phyloP scores from a whole-genome alignment of 2,113 vertebrate species.

The Polypterus senegalus region DNA sequence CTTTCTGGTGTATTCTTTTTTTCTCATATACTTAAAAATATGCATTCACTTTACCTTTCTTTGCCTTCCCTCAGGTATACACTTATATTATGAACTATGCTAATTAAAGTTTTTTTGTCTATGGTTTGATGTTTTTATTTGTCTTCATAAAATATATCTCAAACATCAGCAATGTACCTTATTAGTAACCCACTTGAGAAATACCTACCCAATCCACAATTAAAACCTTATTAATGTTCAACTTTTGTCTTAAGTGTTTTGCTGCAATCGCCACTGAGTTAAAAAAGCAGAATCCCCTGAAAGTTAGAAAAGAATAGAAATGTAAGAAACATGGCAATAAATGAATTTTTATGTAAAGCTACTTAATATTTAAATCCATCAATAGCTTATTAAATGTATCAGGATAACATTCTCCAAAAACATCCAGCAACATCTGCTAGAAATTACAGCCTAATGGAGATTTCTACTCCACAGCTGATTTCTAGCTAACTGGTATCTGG shows the following conservation, averaged over 20 bases:
- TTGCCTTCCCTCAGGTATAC: no score
- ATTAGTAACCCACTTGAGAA: slow-evolving; percentile 31
- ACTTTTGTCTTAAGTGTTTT: slow-evolving; percentile 65
- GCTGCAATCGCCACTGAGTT: slow-evolving; percentile 68
- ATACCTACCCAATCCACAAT: slow-evolving; percentile 69
- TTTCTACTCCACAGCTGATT: slow-evolving; percentile 57
- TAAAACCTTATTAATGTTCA: slow-evolving; percentile 67
- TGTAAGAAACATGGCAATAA: slow-evolving; percentile 40
- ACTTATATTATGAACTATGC: no score
- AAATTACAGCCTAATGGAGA: slow-evolving; percentile 70
- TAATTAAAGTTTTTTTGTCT: no score
- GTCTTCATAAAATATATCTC: no score
- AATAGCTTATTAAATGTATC: slow-evolving; percentile 73
- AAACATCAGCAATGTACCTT: no score
- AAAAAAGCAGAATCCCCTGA: slow-evolving; percentile 68
- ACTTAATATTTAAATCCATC: slow-evolving; percentile 77
- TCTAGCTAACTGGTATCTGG: slow-evolving; percentile 59
- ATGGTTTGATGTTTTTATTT: no score
- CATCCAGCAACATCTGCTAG: slow-evolving; percentile 69
- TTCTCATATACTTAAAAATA: no score
- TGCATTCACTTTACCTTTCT: no score
- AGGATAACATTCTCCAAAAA: slow-evolving; percentile 64
- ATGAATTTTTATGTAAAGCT: slow-evolving; percentile 57
- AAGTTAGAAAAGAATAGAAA: slow-evolving; percentile 63
- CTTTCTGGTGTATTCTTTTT: no score